These are phyloP conservation scores for Lycodopsis pacificus DNA, from an alignment of 2,797 vertebrate species.

Conservation along the genomic window DNA sequence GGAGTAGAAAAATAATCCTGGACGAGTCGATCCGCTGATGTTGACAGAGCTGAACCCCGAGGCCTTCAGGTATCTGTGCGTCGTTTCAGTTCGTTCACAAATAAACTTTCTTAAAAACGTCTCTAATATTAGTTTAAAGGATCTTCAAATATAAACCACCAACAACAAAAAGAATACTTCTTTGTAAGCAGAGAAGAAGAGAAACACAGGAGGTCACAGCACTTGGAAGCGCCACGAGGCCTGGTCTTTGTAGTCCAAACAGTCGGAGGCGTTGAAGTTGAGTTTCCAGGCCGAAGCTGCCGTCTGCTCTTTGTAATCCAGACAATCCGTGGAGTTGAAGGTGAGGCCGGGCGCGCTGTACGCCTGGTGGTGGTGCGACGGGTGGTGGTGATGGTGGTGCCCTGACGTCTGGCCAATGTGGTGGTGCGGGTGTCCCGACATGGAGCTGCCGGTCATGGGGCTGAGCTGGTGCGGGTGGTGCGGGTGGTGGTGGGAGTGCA, in stretches of 20 bases:
- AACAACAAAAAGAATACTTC: slow-evolving; percentile 45
- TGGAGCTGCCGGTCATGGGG: slow-evolving; percentile 89
- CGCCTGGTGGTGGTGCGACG: slow-evolving; percentile 88
- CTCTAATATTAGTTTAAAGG: slow-evolving; percentile 54
- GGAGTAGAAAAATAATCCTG: slow-evolving; percentile 75
- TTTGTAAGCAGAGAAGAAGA: slow-evolving; percentile 40
- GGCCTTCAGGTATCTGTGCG: slow-evolving; percentile 6
- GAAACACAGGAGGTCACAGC: slow-evolving; percentile 85
- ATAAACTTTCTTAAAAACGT: slow-evolving; percentile 49
- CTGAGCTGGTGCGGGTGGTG: slow-evolving; percentile 91
- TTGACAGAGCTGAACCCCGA: neutral
- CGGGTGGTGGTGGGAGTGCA: slow-evolving; percentile 94
- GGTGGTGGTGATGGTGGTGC: slow-evolving; percentile 89
- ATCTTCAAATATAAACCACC: slow-evolving; percentile 55
- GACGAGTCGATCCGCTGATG: slow-evolving; percentile 16
- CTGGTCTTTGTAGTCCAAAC: slow-evolving; percentile 99
- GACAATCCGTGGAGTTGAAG: slow-evolving; percentile 95
- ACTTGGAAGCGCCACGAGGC: slow-evolving; percentile 97
- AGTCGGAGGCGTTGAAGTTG: slow-evolving; percentile 96
- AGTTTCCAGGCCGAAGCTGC: slow-evolving; percentile 92
- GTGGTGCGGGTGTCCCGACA: slow-evolving; percentile 91
- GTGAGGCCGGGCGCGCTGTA: slow-evolving; percentile 87
- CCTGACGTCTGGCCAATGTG: slow-evolving; percentile 90
- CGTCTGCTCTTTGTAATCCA: slow-evolving; percentile 97
- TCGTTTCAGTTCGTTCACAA: slow-evolving; percentile 46